phyloP scores from a whole-genome alignment of 2,797 vertebrate species.

The Spizella passerina region DNA sequence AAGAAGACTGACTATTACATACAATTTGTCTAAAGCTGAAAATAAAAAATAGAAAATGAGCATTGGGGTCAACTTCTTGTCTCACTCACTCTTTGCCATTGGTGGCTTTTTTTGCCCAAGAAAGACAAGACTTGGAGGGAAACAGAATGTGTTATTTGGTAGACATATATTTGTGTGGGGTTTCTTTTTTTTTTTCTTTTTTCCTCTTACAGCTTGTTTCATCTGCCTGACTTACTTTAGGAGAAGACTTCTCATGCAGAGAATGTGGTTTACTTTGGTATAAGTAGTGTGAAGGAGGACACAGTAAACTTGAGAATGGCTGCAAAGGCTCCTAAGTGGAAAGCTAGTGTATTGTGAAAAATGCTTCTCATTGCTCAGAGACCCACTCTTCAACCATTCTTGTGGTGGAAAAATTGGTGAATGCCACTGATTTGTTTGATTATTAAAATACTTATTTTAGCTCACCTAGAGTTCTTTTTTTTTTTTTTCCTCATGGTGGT shows the following conservation, averaged over 20 bases:
- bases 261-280: neutral
- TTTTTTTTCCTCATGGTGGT: neutral
- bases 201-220: neutral
- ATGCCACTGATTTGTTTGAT: neutral
- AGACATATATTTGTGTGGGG: neutral
- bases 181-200: neutral
- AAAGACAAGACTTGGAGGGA: neutral
- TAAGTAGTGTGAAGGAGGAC: neutral
- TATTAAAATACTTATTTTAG: neutral
- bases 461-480: neutral
- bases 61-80: neutral
- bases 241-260: neutral
- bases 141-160: neutral
- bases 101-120: neutral
- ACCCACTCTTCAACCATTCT: neutral
- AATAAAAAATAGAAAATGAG: neutral
- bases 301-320: neutral
- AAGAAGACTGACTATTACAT: neutral
- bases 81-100: neutral
- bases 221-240: neutral
- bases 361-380: neutral
- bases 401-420: neutral
- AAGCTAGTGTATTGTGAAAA: neutral
- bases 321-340: neutral
- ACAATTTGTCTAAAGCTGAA: neutral